These are phyloP conservation scores for Vireo griseus DNA, from an alignment of 2,797 vertebrate species.

Conservation along the genomic window DNA sequence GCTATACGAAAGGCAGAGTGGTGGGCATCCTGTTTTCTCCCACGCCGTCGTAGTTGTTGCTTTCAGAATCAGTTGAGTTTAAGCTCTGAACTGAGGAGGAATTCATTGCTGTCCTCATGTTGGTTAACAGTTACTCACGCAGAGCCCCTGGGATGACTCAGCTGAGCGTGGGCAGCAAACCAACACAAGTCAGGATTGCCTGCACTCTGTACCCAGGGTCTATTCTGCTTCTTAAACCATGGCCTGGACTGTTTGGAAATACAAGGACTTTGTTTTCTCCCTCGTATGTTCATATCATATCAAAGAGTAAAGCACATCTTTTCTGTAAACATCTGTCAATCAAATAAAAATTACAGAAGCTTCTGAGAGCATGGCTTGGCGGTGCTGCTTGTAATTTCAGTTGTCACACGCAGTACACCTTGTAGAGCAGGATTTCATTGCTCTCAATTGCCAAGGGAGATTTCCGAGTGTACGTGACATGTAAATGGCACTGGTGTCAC, in stretches of 20 bases:
- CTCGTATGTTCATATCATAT: neutral
- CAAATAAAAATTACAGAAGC: neutral
- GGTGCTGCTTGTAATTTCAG: neutral
- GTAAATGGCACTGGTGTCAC: conserved; percentile 8
- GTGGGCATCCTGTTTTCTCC: conserved; percentile 46
- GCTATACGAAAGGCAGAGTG: neutral
- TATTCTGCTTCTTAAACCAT: neutral
- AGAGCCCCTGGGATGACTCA: conserved; percentile 35
- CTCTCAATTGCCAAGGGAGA: conserved; percentile 5
- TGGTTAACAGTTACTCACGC: conserved; percentile 38
- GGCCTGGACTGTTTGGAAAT: neutral
- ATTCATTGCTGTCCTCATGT: neutral
- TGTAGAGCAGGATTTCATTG: neutral
- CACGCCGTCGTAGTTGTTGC: neutral
- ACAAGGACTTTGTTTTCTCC: neutral
- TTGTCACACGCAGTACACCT: neutral
- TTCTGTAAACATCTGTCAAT: conserved; percentile 13
- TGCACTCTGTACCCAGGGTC: neutral
- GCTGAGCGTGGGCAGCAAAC: neutral
- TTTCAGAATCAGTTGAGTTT: conserved; percentile 46
- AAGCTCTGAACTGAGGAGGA: neutral
- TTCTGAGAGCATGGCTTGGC: neutral
- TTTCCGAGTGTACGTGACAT: conserved; percentile 4
- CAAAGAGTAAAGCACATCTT: neutral
- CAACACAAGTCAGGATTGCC: conserved; percentile 1